Percentiles rank a stretch among this genome's conserved stretches.
phyloP scores from a whole-genome alignment of 2,113 vertebrate species.

The Leptosomus discolor region DNA sequence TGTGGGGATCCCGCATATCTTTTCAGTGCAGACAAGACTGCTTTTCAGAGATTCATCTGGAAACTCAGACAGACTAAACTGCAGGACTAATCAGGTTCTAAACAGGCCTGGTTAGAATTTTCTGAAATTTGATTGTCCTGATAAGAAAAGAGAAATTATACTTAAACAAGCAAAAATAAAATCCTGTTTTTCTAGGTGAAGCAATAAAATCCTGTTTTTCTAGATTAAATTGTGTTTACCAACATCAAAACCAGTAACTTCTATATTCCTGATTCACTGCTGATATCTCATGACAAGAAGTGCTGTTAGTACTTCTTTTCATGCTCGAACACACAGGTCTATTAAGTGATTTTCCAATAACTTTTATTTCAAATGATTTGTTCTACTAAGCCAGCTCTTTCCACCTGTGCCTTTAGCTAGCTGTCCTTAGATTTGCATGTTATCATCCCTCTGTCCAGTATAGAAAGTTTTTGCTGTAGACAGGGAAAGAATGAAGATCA shows the following conservation, averaged over 20 bases:
- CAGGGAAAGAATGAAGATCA: not conserved
- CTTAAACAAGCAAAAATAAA: not conserved
- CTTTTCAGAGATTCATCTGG: not conserved
- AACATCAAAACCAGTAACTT: not conserved
- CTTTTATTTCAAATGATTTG: not conserved
- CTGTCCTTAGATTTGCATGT: not conserved
- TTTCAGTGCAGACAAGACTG: not conserved
- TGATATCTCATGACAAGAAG: not conserved
- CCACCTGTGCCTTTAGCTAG: not conserved
- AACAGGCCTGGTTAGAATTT: not conserved
- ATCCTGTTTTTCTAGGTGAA: too few species aligned
- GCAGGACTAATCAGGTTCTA: not conserved
- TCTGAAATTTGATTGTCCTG: not conserved
- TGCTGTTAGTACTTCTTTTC: not conserved
- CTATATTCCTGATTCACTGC: not conserved
- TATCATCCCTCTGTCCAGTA: not conserved
- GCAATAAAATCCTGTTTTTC: not conserved
- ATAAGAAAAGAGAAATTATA: not conserved
- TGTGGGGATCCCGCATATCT: not conserved
- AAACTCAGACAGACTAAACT: not conserved
- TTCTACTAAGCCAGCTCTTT: not conserved
- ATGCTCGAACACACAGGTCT: not conserved
- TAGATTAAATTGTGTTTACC: not conserved
- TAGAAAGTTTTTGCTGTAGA: not conserved
- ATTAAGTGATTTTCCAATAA: not conserved